Conservation (phyloP, 1,140 invertebrate species). For the Ips nitidus region DNA sequence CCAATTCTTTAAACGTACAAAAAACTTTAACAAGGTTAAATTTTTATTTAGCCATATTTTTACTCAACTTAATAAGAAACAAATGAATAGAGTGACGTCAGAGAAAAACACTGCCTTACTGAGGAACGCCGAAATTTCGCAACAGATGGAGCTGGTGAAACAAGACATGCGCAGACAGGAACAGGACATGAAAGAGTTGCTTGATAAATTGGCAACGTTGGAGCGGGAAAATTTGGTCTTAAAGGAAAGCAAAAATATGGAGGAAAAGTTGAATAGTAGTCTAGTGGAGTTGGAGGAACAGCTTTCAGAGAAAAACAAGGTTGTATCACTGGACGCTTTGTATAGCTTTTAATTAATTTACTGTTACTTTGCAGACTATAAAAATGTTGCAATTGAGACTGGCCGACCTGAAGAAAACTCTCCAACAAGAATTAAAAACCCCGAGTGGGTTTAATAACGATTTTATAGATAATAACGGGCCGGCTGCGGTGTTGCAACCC, state of each 20-base stretch:
- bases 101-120: slow-evolving; percentile 77
- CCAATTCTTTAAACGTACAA: slow-evolving; percentile 50
- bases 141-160: slow-evolving; percentile 73
- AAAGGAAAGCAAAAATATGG: slow-evolving; percentile 56
- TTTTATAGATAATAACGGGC: slow-evolving; percentile 38
- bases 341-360: not conserved
- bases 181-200: slow-evolving; percentile 59
- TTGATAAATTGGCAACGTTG: slow-evolving; percentile 54
- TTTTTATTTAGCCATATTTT: not conserved
- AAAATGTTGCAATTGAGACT: slow-evolving; percentile 85
- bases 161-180: slow-evolving; percentile 68
- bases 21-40: slow-evolving; percentile 49
- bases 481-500: slow-evolving; percentile 55
- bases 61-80: not conserved
- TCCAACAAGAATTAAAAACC: slow-evolving; percentile 80
- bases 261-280: slow-evolving; percentile 61
- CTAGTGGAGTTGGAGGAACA: slow-evolving; percentile 72
- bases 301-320: slow-evolving; percentile 77
- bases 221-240: slow-evolving; percentile 56
- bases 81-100: slow-evolving; percentile 58
- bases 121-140: slow-evolving; percentile 81
- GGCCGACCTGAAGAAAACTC: slow-evolving; percentile 86
- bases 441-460: slow-evolving; percentile 40
- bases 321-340: slow-evolving; percentile 43
- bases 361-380: slow-evolving; percentile 68